Evolutionary conservation across 2,888 invertebrate genomes (phyloP).

Genomic region (Ariolimax columbianus): DNA sequence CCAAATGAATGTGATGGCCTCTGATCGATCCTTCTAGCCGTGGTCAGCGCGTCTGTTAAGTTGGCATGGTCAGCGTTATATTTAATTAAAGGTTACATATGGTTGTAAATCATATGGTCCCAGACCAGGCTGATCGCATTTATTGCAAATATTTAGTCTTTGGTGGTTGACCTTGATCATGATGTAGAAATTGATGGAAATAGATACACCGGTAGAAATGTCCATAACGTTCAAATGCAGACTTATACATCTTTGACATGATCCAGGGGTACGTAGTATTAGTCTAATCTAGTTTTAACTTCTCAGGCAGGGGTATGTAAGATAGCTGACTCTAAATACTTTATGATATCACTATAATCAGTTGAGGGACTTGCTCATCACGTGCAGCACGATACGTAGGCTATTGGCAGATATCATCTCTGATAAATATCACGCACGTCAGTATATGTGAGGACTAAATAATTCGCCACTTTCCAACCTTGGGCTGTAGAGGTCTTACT

Average conservation of each 20-base stretch:
- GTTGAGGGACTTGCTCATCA: too few species aligned
- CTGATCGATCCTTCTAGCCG: conserved; percentile 6
- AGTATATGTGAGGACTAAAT: too few species aligned
- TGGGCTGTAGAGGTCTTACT: too few species aligned
- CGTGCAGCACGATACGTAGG: too few species aligned
- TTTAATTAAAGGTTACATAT: conserved; percentile 17
- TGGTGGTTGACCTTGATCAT: neutral
- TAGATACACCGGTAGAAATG: neutral
- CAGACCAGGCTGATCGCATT: conserved; percentile 14
- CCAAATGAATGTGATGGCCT: conserved; percentile 11
- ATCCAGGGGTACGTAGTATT: neutral
- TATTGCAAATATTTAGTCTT: conserved; percentile 17
- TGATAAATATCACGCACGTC: too few species aligned
- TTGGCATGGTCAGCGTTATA: conserved; percentile 18
- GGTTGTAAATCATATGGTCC: conserved; percentile 25
- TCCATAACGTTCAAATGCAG: neutral
- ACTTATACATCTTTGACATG: neutral
- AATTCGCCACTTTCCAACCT: too few species aligned
- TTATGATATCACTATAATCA: too few species aligned
- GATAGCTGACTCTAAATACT: too few species aligned
- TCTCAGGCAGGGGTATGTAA: neutral
- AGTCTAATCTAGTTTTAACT: neutral
- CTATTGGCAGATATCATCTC: too few species aligned
- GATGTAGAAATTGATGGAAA: neutral
- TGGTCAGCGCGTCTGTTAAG: conserved; percentile 6